These are phyloP conservation scores for Gryllus bimaculatus DNA, from an alignment of 1,140 invertebrate species.

Conservation along the genomic window DNA sequence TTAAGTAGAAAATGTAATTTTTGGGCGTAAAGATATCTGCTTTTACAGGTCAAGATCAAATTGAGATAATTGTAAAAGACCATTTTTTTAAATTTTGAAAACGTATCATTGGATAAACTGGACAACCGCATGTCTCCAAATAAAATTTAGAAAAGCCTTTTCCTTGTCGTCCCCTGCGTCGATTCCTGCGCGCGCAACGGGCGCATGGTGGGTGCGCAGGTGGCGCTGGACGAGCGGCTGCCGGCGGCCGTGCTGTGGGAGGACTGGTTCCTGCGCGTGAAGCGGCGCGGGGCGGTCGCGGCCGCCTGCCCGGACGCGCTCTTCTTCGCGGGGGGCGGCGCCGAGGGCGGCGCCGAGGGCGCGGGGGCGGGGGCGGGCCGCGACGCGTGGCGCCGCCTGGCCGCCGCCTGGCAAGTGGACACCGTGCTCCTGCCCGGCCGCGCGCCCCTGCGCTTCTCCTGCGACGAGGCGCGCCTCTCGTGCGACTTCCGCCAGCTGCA, in stretches of 20 bases:
- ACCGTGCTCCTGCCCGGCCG: constrained; percentile 19
- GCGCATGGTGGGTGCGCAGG: too few relatives aligned
- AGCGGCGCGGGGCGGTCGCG: constrained; percentile 15
- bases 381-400: constrained; percentile 22
- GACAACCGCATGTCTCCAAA: too few relatives aligned
- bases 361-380: neutral
- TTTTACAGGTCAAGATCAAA: too few relatives aligned
- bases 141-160: too few relatives aligned
- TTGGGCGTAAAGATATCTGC: too few relatives aligned
- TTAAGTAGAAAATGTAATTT: too few relatives aligned
- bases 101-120: too few relatives aligned
- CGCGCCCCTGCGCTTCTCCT: constrained; percentile 22
- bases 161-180: too few relatives aligned
- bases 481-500: constrained; percentile 14
- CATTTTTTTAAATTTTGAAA: too few relatives aligned
- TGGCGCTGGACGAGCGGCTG: too few relatives aligned
- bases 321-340: constrained; percentile 24
- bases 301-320: constrained; percentile 29
- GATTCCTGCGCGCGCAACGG: too few relatives aligned
- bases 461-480: constrained; percentile 21
- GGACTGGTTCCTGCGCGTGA: constrained; percentile 29
- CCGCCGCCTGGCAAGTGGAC: constrained; percentile 24
- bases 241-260: constrained; percentile 23
- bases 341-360: neutral
- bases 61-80: too few relatives aligned